These are phyloP conservation scores for Myotis pilosus DNA, from an alignment of 2,797 vertebrate genomes.

Conservation along the genomic window DNA sequence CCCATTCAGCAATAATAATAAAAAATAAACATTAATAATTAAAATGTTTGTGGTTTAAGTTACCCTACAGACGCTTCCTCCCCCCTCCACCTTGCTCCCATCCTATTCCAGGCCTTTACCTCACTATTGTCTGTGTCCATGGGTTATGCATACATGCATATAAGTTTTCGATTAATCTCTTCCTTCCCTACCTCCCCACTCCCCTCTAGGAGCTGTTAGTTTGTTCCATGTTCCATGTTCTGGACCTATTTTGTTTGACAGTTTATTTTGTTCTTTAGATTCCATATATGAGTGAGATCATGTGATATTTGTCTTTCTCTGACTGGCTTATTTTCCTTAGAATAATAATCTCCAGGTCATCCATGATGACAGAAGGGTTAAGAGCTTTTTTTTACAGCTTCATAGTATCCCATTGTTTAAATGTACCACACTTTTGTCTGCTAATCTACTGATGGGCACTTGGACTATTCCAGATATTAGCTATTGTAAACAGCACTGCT, in stretches of 20 bases:
- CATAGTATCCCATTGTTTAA: too few relatives aligned
- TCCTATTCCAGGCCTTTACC: not conserved
- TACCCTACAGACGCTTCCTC: not conserved
- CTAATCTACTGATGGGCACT: too few relatives aligned
- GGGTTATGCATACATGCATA: not conserved
- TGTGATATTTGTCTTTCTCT: not conserved
- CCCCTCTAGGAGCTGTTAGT: not conserved
- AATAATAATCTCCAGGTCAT: not conserved
- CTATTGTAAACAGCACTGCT: too few relatives aligned
- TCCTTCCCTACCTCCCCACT: too few relatives aligned
- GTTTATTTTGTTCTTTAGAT: not conserved
- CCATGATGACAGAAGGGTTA: too few relatives aligned
- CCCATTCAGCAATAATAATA: slow-evolving; percentile 49
- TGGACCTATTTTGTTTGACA: not conserved
- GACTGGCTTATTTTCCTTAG: not conserved
- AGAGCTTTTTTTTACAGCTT: not conserved
- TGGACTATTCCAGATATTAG: too few relatives aligned
- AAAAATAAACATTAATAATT: slow-evolving; percentile 65
- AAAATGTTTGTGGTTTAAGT: slow-evolving; percentile 58
- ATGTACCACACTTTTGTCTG: too few relatives aligned
- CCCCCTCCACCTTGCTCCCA: not conserved
- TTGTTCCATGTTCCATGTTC: not conserved
- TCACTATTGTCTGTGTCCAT: too few relatives aligned
- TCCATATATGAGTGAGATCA: not conserved
- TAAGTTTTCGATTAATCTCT: not conserved